Evolutionary conservation across 2,888 invertebrate species (phyloP), one percentile per base, ranked within the genome.

Genomic region (Dasysyrphus albostriatus): DNA sequence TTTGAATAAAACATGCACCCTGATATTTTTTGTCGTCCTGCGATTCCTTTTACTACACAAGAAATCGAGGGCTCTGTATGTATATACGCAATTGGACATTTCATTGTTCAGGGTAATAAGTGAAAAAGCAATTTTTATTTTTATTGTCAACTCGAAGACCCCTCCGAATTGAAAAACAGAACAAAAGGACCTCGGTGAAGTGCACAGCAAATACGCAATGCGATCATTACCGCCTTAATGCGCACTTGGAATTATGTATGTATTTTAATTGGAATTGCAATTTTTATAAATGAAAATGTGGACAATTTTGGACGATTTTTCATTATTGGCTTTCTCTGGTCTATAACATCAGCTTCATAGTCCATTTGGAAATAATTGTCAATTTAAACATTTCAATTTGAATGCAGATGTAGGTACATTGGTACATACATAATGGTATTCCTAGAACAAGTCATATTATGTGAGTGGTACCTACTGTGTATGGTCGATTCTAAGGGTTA

Each of bases 191-290:
- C 61, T 69, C 54, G 3, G 34, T 69, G 75, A 67, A 82, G 65
- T 65, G 72, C 65, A 65, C 37, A 51, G 32, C 65, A 61, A 32
- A 79, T 76, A 80, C 76, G 84, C 77, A 81, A 67, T 85, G 81
- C 77, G 69, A 85, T 82, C 74, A 85, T 85, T 82, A 82, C 51
- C 73, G n/a, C n/a, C 77, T 85, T 77, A 85, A 78, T 85, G 85
- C 73, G 85, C 77, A 81, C 80, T 81, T 73, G 76, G 59, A 80
- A 76, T 80, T 80, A 69, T 77, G 77, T 37, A 61, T 70, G 67
- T 24, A 69, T 77, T 81, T 85, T 69, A 81, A 85, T 85, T 85
- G 81, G 76, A 85, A 85, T 69, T 81, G 54, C 72, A 44, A 83
- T 56, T 69, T 49, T n/a, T 69, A 83, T 69, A 69, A 42, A 24